These are phyloP conservation scores for Willisornis vidua DNA, from an alignment of 2,113 vertebrate species.

Conservation along the genomic window DNA sequence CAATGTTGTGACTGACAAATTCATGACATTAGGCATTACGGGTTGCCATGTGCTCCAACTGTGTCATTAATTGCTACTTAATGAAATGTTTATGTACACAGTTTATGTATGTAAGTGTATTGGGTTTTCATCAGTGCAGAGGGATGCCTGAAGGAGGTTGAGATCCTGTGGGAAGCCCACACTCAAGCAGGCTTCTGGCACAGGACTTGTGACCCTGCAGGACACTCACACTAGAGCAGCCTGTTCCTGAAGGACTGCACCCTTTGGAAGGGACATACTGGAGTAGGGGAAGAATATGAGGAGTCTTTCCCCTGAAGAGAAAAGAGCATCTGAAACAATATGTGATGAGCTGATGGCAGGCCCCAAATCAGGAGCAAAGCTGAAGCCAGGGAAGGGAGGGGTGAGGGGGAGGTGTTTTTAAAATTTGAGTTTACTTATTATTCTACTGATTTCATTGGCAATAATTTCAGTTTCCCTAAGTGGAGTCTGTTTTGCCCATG, in stretches of 20 bases:
- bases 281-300: not conserved
- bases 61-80: not conserved
- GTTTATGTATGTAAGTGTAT: not conserved
- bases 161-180: not conserved
- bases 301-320: not conserved
- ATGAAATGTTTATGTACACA: not conserved
- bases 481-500: not conserved
- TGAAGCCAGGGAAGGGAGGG: not conserved
- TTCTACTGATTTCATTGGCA: not conserved
- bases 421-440: not conserved
- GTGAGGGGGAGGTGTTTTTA: not conserved
- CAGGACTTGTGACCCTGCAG: too few species aligned
- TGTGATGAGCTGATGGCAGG: too few species aligned
- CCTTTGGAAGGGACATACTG: not conserved
- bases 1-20: not conserved
- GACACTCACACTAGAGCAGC: not conserved
- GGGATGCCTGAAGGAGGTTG: not conserved
- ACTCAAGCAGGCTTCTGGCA: not conserved
- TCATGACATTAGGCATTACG: not conserved
- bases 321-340: not conserved
- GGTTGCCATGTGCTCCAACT: not conserved
- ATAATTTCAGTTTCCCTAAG: not conserved
- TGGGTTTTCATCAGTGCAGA: not conserved
- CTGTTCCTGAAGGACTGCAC: not conserved
- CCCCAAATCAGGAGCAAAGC: fast-evolving